Conservation (phyloP, 2,888 invertebrate genomes). For the Pyrrhia umbra region DNA sequence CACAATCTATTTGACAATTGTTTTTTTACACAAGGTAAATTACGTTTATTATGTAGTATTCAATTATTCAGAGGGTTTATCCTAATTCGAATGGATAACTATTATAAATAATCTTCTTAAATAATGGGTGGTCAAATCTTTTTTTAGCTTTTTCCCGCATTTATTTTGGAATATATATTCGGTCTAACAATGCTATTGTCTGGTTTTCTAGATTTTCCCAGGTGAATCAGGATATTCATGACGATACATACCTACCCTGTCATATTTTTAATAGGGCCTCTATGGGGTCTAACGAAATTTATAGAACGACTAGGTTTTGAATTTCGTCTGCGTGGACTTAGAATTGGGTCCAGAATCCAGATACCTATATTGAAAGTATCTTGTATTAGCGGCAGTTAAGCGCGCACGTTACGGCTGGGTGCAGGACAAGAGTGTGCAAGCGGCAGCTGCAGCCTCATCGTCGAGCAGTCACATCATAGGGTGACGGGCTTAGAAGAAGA, state of each 20-base stretch:
- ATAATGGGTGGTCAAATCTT: not conserved
- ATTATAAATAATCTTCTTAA: not conserved
- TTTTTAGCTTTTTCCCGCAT: not conserved
- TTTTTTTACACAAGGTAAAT: not conserved
- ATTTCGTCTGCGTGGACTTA: too few species aligned
- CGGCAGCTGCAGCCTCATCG: not conserved
- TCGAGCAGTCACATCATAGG: not conserved
- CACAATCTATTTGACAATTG: not conserved
- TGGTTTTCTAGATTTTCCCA: not conserved
- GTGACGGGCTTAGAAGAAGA: slow-evolving; percentile 3
- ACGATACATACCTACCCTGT: too few species aligned
- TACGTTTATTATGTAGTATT: not conserved
- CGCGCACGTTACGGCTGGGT: slow-evolving; percentile 6
- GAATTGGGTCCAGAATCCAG: too few species aligned
- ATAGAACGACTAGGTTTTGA: too few species aligned
- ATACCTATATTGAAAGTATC: slow-evolving; percentile 58
- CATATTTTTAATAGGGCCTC: too few species aligned
- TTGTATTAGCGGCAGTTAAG: slow-evolving; percentile 49
- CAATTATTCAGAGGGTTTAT: not conserved
- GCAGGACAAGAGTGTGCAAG: not conserved
- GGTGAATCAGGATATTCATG: not conserved
- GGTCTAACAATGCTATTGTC: not conserved
- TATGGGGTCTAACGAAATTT: too few species aligned
- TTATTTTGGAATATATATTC: not conserved
- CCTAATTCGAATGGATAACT: too few species aligned